Evolutionary conservation across 2,888 invertebrate genomes (phyloP), one percentile per base, ranked within the genome.

Genomic region (Resseliella maxima): DNA sequence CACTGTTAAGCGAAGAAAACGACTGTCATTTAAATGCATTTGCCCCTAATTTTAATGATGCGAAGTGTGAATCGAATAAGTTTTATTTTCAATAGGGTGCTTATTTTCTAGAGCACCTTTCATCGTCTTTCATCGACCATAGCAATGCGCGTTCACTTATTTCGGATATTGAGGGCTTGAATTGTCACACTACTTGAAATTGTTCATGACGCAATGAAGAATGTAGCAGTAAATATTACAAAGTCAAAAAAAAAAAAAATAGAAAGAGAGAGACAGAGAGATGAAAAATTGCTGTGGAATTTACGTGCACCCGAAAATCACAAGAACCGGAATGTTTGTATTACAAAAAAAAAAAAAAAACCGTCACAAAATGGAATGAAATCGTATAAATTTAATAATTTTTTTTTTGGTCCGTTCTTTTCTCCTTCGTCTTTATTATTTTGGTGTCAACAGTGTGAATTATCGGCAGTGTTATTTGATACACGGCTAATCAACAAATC

Each of bases 401-500:
- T 72, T 72, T 72, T 72, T 21, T 41, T 41, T 41, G 5, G 41
- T 41, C 41, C 6, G 41, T 41, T 12, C 6, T 41, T 41, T 18
- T 50, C 50, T 59, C n/a, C 72, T 0, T 72, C 31, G 72, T 72
- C 72, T 72, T 72, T 35, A 72, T 72, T 72, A 72, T 72, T 72
- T 72, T 15, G 15, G n/a, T 72, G 72, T 72, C 72, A 31, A 72
- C 72, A 72, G 72, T 31, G 72, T 72, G 72, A 72, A 72, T 72
- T 72, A 72, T 72, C 72, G 72, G 72, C 72, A 15, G 72, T 72
- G 72, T 72, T n/a, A 72, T 72, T 72, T 72, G 72, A 72, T 72
- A 31, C 15, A 12, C 31, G 31, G 72, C 72, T 72, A 72, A 72
- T 72, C 72, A 31, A 72, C 31, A 27, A 35, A 72, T 72, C 72